Conservation (phyloP, 1,140 invertebrate species). For the Atta colombica region DNA sequence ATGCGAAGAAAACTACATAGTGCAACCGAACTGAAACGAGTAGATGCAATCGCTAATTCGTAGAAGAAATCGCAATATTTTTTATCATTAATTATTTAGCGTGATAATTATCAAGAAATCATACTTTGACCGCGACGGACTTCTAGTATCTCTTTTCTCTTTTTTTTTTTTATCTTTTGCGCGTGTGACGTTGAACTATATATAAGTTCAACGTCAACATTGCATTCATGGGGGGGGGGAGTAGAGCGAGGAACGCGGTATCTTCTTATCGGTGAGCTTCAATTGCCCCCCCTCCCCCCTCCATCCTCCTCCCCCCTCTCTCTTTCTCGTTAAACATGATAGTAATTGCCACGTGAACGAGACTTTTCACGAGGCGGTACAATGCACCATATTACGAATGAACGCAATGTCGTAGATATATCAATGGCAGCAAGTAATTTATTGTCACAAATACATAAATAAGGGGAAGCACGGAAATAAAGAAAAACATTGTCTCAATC, state of each 20-base stretch:
- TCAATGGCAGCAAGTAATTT: background rate
- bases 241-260: background rate
- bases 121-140: background rate
- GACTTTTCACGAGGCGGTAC: slow-evolving; percentile 45
- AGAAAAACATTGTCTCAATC: background rate
- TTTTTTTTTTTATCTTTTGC: background rate
- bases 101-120: background rate
- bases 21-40: background rate
- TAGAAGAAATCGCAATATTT: background rate
- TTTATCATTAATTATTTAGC: background rate
- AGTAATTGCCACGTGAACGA: slow-evolving; percentile 61
- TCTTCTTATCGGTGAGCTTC: slow-evolving; percentile 75
- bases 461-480: background rate
- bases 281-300: slow-evolving; percentile 54
- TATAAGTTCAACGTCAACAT: background rate
- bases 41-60: background rate
- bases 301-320: background rate
- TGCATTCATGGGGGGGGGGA: background rate
- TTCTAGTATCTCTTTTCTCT: background rate
- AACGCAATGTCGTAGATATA: slow-evolving; percentile 30
- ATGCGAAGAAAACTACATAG: background rate
- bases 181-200: background rate
- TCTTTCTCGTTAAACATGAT: slow-evolving; percentile 22
- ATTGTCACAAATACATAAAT: background rate
- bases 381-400: background rate